Percentiles rank a stretch among this genome's conserved stretches.
Conservation (phyloP, 2,888 invertebrate genomes). For the Euspilapteryx auroguttella region DNA sequence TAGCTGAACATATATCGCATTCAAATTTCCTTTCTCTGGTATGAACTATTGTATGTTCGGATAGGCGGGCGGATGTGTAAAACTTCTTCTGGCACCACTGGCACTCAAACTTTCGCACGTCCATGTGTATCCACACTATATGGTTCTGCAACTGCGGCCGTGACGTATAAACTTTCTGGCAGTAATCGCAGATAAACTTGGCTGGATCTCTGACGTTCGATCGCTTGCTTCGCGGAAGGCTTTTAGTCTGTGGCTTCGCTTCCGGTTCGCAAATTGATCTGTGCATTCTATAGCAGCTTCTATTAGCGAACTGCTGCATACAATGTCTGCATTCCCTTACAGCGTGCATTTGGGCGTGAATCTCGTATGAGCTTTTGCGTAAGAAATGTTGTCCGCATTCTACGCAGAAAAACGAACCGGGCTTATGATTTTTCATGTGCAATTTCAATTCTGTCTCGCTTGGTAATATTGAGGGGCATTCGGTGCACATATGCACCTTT, state of each 20-base stretch:
- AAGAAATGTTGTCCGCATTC: slow-evolving; percentile 37
- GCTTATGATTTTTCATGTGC: slow-evolving; percentile 23
- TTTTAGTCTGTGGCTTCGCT: slow-evolving; percentile 27
- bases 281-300: slow-evolving; percentile 39
- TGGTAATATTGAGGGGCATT: slow-evolving; percentile 27
- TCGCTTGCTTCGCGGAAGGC: slow-evolving; percentile 21
- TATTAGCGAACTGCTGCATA: slow-evolving; percentile 32
- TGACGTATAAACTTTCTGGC: slow-evolving; percentile 31
- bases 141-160: slow-evolving; percentile 44
- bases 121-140: slow-evolving; percentile 52
- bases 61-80: slow-evolving; percentile 46
- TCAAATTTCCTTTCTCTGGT: slow-evolving; percentile 51
- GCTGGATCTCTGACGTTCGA: slow-evolving; percentile 41
- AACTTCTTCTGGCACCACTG: slow-evolving; percentile 53
- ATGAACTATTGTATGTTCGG: slow-evolving; percentile 55
- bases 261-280: slow-evolving; percentile 35
- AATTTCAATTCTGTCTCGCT: slow-evolving; percentile 16
- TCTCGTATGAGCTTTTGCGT: slow-evolving; percentile 24
- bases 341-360: slow-evolving; percentile 37
- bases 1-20: slow-evolving; percentile 53
- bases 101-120: slow-evolving; percentile 47
- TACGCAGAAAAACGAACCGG: slow-evolving; percentile 22
- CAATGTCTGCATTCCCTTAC: slow-evolving; percentile 37
- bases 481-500: slow-evolving; percentile 16
- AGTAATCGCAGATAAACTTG: slow-evolving; percentile 36